These are phyloP conservation scores for Cosmia pyralina DNA, from an alignment of 2,888 invertebrate species.

Conservation along the genomic window DNA sequence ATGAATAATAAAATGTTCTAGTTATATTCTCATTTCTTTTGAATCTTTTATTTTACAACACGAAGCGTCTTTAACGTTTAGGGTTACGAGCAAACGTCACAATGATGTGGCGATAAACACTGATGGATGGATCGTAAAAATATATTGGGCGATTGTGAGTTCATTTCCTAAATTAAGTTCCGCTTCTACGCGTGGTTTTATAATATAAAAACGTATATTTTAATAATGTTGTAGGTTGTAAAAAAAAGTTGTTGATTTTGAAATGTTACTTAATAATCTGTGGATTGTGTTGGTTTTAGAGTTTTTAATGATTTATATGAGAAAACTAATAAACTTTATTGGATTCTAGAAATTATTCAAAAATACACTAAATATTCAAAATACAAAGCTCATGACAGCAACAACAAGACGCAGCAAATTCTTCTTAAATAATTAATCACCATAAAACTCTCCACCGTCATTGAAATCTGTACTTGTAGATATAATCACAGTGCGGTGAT, in stretches of 20 bases:
- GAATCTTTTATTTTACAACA: slow-evolving; percentile 63
- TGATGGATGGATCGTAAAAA: slow-evolving; percentile 72
- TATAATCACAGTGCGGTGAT: slow-evolving; percentile 65
- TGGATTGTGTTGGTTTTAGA: slow-evolving; percentile 15
- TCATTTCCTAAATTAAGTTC: slow-evolving; percentile 70
- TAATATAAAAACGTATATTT: slow-evolving; percentile 45
- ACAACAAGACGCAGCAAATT: slow-evolving; percentile 2
- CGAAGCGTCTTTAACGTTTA: slow-evolving; percentile 63
- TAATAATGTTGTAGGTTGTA: slow-evolving; percentile 27
- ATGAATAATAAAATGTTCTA: slow-evolving; percentile 60
- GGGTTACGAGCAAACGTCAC: slow-evolving; percentile 66
- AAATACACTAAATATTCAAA: neutral
- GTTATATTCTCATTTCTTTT: slow-evolving; percentile 55
- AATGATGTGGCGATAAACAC: slow-evolving; percentile 68
- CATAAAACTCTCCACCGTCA: slow-evolving; percentile 50
- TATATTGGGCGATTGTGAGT: slow-evolving; percentile 71
- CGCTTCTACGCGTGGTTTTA: slow-evolving; percentile 51
- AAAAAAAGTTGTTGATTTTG: slow-evolving; percentile 26
- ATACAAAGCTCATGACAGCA: too few relatives aligned
- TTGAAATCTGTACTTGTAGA: slow-evolving; percentile 61
- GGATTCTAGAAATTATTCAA: neutral
- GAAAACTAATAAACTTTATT: neutral
- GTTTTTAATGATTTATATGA: slow-evolving; percentile 1
- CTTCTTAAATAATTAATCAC: slow-evolving; percentile 51
- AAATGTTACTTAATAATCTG: neutral